Conservation (phyloP, 2,797 vertebrate genomes). For the Leptodactylus fallax region DNA sequence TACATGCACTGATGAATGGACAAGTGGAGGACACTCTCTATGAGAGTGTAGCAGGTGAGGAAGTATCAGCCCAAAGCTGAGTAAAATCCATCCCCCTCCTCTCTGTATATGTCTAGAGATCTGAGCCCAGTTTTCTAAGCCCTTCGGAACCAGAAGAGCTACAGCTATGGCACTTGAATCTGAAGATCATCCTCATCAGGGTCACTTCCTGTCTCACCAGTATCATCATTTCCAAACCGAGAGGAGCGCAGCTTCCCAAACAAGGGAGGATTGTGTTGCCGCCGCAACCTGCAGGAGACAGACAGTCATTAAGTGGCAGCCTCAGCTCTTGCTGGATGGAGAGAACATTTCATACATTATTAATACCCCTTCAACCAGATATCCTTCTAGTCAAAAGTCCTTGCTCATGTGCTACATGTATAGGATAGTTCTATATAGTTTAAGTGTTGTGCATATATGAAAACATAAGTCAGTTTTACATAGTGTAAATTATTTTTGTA, state of each 20-base stretch:
- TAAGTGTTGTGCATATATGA: neutral
- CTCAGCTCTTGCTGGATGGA: neutral
- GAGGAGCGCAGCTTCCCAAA: conserved; percentile 89
- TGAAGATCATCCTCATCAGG: conserved; percentile 89
- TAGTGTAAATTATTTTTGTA: neutral
- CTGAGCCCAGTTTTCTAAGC: no score
- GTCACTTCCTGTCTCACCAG: conserved; percentile 82
- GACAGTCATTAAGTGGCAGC: neutral
- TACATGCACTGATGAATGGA: neutral
- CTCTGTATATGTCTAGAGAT: no score
- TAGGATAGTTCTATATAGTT: neutral
- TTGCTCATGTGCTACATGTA: neutral
- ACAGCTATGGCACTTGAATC: conserved; percentile 87
- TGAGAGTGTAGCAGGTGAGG: no score
- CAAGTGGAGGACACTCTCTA: neutral
- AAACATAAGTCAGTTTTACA: neutral
- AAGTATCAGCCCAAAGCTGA: no score
- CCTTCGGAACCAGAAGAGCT: no score
- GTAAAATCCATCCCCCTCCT: no score
- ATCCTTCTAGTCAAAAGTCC: neutral
- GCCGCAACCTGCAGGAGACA: conserved; percentile 80
- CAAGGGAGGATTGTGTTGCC: conserved; percentile 87
- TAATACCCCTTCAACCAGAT: neutral
- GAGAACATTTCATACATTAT: neutral
- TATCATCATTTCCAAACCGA: conserved; percentile 84